Evolutionary conservation across 2,113 vertebrate species (phyloP), one percentile per base, ranked within the genome.

Genomic region (Apteryx owenii): DNA sequence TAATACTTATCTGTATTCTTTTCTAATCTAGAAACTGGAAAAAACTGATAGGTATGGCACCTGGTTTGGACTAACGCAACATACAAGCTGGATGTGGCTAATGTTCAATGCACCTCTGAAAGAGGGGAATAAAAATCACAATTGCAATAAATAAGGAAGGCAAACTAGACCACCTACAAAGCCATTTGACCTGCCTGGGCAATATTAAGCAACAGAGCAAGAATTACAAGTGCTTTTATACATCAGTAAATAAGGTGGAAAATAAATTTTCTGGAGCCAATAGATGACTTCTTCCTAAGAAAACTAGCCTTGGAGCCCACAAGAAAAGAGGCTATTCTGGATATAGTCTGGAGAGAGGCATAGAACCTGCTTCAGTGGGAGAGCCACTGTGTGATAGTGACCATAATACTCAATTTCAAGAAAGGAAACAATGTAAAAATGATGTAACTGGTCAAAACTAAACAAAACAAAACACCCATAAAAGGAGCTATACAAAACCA

Each of bases 401-500:
- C 13, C 66, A 16, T 5, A 53, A 40, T 36, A 75, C 33, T 60
- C 69, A 84, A 84, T 75, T 83, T 86, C 26, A 56, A 79, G 33
- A 62, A 66, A 48, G 78, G 4, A 12, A 91, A 48, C 19, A 48
- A 7, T 81, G 23, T 61, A 85, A 77, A 88, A 96, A 18, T 72
- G 22, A 53, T 7, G 5, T 58, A 80, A 88, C 16, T 65, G 66
- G 75, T 82, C 31, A 94, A 93, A 80, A 14, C 8, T 88, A 40
- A 19, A 90, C 91, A 85, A 62, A 76, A 64, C 81, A 82, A 72
- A 17, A 0, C 85, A 0, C 10, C 71, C 11, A 6, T 85, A 91
- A 95, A 93, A 95, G 38, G 48, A 91, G 17, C 53, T 85, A 58
- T 85, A 66, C 31, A 82, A 95, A 93, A 66, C 33, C 44, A 91